phyloP scores from a whole-genome alignment of 2,113 vertebrate genomes.

The Entomyzon cyanotis region DNA sequence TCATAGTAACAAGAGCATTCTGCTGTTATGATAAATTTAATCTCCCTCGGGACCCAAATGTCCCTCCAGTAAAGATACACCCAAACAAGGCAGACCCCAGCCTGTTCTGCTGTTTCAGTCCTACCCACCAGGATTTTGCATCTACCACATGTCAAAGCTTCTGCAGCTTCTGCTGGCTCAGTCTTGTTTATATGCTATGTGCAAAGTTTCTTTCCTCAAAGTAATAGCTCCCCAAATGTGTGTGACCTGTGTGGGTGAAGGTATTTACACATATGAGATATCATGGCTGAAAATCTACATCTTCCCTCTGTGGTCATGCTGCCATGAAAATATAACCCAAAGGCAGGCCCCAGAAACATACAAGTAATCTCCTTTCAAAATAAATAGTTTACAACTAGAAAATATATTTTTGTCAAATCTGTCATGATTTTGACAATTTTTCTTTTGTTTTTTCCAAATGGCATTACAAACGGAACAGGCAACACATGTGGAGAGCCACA shows the following conservation, averaged over 20 bases:
- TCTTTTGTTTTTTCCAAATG: not conserved
- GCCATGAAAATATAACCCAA: not conserved
- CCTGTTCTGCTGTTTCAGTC: not conserved
- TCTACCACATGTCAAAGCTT: not conserved
- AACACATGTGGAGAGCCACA: not conserved
- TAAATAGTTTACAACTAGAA: not conserved
- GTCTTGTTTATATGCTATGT: not conserved
- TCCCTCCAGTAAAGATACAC: not conserved
- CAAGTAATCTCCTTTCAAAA: not conserved
- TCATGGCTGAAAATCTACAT: fast-evolving
- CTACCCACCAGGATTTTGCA: not conserved
- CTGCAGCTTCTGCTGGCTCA: not conserved
- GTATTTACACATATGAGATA: not conserved
- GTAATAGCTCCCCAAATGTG: not conserved
- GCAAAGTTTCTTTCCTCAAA: not conserved
- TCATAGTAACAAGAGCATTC: not conserved
- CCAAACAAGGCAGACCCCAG: fast-evolving
- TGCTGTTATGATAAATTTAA: not conserved
- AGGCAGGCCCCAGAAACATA: not conserved
- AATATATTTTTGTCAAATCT: not conserved
- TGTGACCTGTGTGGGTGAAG: not conserved
- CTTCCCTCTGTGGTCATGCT: not conserved
- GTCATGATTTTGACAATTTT: not conserved
- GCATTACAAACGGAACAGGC: not conserved
- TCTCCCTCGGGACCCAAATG: too few relatives aligned